These are phyloP conservation scores for Belonocnema kinseyi DNA, from an alignment of 1,140 invertebrate genomes.

Conservation along the genomic window DNA sequence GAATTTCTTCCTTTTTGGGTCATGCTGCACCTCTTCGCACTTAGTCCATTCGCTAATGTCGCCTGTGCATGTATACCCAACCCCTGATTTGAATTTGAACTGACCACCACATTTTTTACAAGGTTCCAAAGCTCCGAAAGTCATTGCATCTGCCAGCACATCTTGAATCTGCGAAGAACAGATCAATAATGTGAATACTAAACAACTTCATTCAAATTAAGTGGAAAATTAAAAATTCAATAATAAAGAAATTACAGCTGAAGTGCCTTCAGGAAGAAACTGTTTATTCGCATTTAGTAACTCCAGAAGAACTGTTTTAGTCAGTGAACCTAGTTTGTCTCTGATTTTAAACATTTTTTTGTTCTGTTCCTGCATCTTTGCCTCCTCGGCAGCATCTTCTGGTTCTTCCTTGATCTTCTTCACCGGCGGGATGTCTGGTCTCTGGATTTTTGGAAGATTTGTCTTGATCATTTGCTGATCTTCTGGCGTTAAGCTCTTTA, in stretches of 20 bases:
- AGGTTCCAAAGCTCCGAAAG: conserved; percentile 88
- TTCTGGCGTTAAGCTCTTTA: conserved; percentile 82
- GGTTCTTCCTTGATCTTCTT: conserved; percentile 84
- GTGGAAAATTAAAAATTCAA: neutral
- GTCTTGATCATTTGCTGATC: conserved; percentile 84
- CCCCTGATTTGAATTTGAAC: conserved; percentile 82
- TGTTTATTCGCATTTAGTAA: conserved; percentile 87
- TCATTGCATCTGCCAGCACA: conserved; percentile 87
- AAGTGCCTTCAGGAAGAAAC: conserved; percentile 79
- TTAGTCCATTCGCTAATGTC: conserved; percentile 93
- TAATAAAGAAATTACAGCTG: conserved; percentile 75
- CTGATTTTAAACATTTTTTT: conserved; percentile 85
- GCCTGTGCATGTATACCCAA: conserved; percentile 88
- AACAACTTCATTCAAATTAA: conserved; percentile 37
- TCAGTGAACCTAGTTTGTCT: conserved; percentile 72
- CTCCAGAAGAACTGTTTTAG: conserved; percentile 78
- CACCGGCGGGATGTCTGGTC: conserved; percentile 76
- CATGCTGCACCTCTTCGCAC: conserved; percentile 84
- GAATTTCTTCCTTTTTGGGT: conserved; percentile 86
- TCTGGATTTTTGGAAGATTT: conserved; percentile 82
- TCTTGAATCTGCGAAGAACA: conserved; percentile 82
- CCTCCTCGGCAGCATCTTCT: conserved; percentile 76
- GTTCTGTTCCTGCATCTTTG: conserved; percentile 85
- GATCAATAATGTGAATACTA: conserved; percentile 1
- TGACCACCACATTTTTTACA: conserved; percentile 89